Percentiles rank a stretch among this genome's conserved stretches.
Evolutionary conservation across 2,797 vertebrate species (phyloP).

Genomic region (Pantherophis alleghaniensis): DNA sequence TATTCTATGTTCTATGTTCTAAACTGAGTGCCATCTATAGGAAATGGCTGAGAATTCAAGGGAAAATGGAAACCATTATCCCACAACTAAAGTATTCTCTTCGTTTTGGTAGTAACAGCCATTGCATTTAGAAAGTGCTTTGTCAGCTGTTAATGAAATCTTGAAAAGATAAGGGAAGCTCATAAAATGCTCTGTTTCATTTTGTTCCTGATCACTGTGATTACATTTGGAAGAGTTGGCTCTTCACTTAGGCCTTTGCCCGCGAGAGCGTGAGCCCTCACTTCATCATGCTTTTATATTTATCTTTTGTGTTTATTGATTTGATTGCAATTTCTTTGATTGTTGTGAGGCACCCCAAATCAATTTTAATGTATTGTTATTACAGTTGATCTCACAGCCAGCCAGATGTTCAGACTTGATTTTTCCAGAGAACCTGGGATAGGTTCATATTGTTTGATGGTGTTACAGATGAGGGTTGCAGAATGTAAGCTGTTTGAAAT

Average conservation of each 20-base stretch:
- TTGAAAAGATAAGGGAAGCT: background rate
- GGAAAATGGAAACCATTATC: background rate
- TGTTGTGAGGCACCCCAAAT: background rate
- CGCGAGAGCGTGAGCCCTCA: background rate
- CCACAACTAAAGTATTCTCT: background rate
- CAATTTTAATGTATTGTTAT: background rate
- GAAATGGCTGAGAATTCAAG: background rate
- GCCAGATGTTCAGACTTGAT: background rate
- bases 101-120: background rate
- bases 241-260: background rate
- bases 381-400: background rate
- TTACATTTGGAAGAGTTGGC: background rate
- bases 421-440: background rate
- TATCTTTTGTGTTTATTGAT: background rate
- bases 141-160: background rate
- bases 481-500: background rate
- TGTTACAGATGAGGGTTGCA: background rate
- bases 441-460: background rate
- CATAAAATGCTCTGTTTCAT: background rate
- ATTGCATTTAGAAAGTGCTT: background rate
- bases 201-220: background rate
- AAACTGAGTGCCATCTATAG: background rate
- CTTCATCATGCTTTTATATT: background rate
- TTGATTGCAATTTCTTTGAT: background rate
- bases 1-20: background rate